phyloP scores from a whole-genome alignment of 2,888 invertebrate species.

The Adelphocoris suturalis region DNA sequence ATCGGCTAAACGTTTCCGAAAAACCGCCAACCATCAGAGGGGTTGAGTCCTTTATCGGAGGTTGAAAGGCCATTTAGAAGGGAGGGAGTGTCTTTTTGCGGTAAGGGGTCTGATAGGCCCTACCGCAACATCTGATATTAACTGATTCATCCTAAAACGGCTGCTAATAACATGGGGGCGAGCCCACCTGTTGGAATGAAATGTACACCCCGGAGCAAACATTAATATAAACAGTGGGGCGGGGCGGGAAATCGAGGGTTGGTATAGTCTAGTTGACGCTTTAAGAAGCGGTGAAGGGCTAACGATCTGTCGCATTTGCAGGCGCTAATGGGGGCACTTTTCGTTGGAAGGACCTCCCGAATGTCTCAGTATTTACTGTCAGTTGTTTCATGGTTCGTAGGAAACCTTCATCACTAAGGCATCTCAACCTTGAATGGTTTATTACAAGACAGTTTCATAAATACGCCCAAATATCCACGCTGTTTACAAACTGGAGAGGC shows the following conservation, averaged over 20 bases:
- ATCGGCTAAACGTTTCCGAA: constrained; percentile 16
- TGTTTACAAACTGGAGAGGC: too few relatives aligned
- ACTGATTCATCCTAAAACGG: constrained; percentile 55
- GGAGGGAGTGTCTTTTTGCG: constrained; percentile 19
- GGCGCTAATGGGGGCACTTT: constrained; percentile 12
- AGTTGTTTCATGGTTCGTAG: too few relatives aligned
- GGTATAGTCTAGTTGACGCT: neutral
- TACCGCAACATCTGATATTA: constrained; percentile 52
- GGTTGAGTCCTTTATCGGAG: neutral
- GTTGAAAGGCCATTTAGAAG: neutral
- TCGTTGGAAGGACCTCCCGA: neutral
- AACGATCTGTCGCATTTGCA: constrained; percentile 15
- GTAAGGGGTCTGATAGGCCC: neutral
- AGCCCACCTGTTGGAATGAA: constrained; percentile 56
- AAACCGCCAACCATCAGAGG: neutral
- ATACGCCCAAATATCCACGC: too few relatives aligned
- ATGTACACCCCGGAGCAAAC: constrained; percentile 46
- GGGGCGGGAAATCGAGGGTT: neutral
- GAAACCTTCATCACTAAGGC: too few relatives aligned
- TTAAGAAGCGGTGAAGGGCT: neutral
- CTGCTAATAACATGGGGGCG: constrained; percentile 50
- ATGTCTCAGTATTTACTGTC: too few relatives aligned
- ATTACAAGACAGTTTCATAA: too few relatives aligned
- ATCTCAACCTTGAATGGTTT: too few relatives aligned
- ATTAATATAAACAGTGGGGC: too few relatives aligned